Percentiles rank a stretch among this genome's conserved stretches.
Evolutionary conservation across 2,888 invertebrate genomes (phyloP).

Genomic region (Leuctra nigra): DNA sequence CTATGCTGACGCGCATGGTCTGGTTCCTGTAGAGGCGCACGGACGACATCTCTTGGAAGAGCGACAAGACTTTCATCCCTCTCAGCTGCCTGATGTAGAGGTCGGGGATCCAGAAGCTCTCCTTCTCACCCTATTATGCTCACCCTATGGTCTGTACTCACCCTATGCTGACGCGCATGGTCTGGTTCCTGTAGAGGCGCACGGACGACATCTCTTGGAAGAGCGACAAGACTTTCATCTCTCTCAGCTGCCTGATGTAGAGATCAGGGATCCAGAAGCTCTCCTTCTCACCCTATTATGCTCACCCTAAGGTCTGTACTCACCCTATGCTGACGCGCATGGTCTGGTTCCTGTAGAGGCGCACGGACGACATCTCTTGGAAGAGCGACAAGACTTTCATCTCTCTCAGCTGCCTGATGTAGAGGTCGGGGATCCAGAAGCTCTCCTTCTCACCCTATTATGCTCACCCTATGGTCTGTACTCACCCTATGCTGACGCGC

Average conservation of each 20-base stretch:
- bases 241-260: slow-evolving; percentile 56
- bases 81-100: slow-evolving; percentile 57
- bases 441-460: too few relatives aligned
- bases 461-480: too few relatives aligned
- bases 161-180: slow-evolving; percentile 59
- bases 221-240: slow-evolving; percentile 53
- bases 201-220: slow-evolving; percentile 57
- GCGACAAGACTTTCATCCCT: slow-evolving; percentile 53
- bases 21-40: slow-evolving; percentile 53
- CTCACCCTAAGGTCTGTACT: too few relatives aligned
- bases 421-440: slow-evolving; percentile 56
- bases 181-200: slow-evolving; percentile 53
- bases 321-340: slow-evolving; percentile 59
- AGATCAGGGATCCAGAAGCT: slow-evolving; percentile 54
- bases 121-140: too few relatives aligned
- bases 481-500: slow-evolving; percentile 58
- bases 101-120: too few relatives aligned
- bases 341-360: slow-evolving; percentile 54
- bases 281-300: too few relatives aligned
- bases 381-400: slow-evolving; percentile 54
- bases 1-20: slow-evolving; percentile 57
- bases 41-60: slow-evolving; percentile 57
- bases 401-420: slow-evolving; percentile 56
- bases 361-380: slow-evolving; percentile 55
- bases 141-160: too few relatives aligned